These are phyloP conservation scores for Torymus texanus DNA, from an alignment of 2,888 invertebrate genomes.

Conservation along the genomic window DNA sequence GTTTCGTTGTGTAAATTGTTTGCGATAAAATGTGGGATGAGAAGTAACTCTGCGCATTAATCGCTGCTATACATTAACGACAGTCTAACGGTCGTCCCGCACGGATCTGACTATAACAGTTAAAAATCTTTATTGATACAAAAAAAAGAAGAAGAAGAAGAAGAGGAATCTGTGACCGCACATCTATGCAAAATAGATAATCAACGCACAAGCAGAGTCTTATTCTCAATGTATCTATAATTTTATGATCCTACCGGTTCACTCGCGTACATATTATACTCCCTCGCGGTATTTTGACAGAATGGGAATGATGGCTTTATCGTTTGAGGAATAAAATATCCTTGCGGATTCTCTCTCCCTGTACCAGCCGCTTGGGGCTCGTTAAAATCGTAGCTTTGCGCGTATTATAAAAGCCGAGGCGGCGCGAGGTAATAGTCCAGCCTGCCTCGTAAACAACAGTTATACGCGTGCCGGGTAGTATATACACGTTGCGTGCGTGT, in stretches of 20 bases:
- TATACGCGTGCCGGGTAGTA: not conserved
- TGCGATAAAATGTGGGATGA: too few relatives aligned
- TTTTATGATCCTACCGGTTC: conserved; percentile 22
- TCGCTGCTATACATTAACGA: too few relatives aligned
- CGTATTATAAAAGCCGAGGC: not conserved
- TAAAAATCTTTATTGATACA: not conserved
- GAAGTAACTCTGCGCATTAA: too few relatives aligned
- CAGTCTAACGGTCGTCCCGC: too few relatives aligned
- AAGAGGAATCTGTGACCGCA: not conserved
- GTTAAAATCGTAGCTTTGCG: conserved; percentile 31
- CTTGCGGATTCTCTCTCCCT: not conserved
- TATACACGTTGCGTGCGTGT: too few relatives aligned
- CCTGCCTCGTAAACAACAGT: conserved; percentile 25
- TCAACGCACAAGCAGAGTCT: not conserved
- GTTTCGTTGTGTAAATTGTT: too few relatives aligned
- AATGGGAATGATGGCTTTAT: conserved; percentile 43
- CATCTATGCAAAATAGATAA: conserved; percentile 10
- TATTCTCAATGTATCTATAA: conserved; percentile 13
- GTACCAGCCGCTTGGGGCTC: not conserved
- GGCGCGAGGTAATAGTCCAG: conserved; percentile 6
- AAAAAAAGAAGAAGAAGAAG: not conserved
- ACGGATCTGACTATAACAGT: too few relatives aligned
- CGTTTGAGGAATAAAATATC: conserved; percentile 13
- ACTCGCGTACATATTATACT: not conserved
- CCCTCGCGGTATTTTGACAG: conserved; percentile 34